Base-by-base conservation (phyloP, 2,797 vertebrate genomes). In the Halcyon chelicuti region DNA sequence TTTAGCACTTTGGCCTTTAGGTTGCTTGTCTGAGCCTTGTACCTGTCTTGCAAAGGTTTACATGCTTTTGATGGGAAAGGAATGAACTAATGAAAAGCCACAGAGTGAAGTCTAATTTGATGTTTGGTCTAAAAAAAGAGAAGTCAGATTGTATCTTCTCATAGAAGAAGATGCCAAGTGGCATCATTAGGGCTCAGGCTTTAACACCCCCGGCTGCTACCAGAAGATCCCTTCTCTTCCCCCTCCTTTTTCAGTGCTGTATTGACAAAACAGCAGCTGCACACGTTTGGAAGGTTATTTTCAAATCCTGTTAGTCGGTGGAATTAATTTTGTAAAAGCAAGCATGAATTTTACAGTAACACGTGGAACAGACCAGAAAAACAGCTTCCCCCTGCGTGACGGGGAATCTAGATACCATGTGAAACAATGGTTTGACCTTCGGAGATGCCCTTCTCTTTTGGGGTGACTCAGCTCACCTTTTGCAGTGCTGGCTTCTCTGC, bases 1-100 rank as follows among this genome's bases (percentile, higher is more conserved):
- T 90, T 52, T 90, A 90, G 80, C 88, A 67, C 67, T 94, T 95
- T 95, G 90, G 92, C 93, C 67, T 96, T 94, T 76, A 54, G 90
- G 77, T 93, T 20, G 2, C 86, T 93, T 93, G 83, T 85, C 67
- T 79, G 71, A 75, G 93, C 88, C 88, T 73, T 63, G 66, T 82
- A 82, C 80, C 80, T 92, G 77, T 81, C 52, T 88, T 76, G 29
- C 25, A 88, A 86, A 93, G 51, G 76, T 88, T 93, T 93, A 68
- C 31, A 21, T 94, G 71, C 57, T 65, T 92, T 81, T 81, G 70
- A 81, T 2, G 3, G 49, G 65, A 80, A 89, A 83, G 62, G 74
- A 92, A 88, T 46, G 57, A 65, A 76, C 71, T 88, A 81, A 79
- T 42, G 51, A 82, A 76, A 95, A 86, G 52, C 23, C 33, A 28